phyloP scores from a whole-genome alignment of 2,888 invertebrate species.

The Pandemis heparana region DNA sequence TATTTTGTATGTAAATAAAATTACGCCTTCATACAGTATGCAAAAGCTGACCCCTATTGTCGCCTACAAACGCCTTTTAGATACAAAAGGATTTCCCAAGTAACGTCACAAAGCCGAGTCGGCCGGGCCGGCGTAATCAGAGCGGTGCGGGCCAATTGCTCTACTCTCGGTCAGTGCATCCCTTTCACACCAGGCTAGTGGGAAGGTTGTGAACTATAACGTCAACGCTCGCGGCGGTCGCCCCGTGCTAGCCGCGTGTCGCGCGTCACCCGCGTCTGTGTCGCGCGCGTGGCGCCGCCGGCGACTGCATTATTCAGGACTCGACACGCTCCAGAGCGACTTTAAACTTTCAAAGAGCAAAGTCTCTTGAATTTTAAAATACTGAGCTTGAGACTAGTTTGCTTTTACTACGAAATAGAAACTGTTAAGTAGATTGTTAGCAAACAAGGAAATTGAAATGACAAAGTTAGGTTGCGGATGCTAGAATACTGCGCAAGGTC shows the following conservation, averaged over 20 bases:
- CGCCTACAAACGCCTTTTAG: background rate
- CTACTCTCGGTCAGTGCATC: background rate
- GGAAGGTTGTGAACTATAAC: background rate
- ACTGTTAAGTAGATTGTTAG: background rate
- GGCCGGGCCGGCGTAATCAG: background rate
- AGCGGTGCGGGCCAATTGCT: background rate
- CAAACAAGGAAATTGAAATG: background rate
- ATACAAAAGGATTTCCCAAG: constrained; percentile 1
- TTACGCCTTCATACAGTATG: background rate
- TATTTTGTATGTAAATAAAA: background rate
- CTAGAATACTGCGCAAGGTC: too few relatives aligned
- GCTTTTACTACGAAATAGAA: background rate
- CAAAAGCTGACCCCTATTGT: background rate
- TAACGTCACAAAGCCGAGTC: background rate
- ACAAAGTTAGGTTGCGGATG: background rate
- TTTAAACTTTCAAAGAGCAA: background rate
- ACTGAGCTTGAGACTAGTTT: background rate
- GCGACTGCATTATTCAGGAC: background rate
- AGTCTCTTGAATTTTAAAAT: constrained; percentile 1
- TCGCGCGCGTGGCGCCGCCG: background rate
- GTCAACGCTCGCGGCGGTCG: background rate
- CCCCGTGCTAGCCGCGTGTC: background rate
- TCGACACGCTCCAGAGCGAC: background rate
- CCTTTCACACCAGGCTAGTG: background rate
- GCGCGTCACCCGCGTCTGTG: too few relatives aligned